These are phyloP conservation scores for Pseudopipra pipra DNA, from an alignment of 2,113 vertebrate genomes.

Conservation along the genomic window DNA sequence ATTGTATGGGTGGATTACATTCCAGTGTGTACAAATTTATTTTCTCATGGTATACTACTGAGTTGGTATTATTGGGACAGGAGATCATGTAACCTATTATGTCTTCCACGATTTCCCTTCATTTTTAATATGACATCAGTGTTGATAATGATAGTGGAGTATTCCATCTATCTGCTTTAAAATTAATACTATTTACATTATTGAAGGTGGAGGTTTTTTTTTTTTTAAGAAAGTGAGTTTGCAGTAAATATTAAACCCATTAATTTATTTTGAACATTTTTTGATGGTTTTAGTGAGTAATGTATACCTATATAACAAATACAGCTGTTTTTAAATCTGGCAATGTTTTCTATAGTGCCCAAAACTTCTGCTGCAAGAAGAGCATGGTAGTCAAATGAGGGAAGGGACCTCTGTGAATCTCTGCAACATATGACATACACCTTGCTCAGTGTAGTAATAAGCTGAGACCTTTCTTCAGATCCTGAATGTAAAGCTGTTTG, in stretches of 20 bases:
- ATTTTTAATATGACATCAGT: neutral
- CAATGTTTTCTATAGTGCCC: neutral
- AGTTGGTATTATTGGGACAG: neutral
- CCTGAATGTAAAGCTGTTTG: neutral
- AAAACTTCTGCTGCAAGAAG: neutral
- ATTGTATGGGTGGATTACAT: neutral
- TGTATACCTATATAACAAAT: neutral
- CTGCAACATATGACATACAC: accelerated
- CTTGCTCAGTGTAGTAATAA: neutral
- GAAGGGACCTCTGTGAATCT: neutral
- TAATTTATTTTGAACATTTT: neutral
- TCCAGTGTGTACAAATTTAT: neutral
- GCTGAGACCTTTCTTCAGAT: neutral
- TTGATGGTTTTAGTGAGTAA: neutral
- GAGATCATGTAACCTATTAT: neutral
- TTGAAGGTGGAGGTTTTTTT: accelerated
- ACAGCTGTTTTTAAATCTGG: neutral
- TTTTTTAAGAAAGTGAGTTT: neutral
- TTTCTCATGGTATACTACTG: neutral
- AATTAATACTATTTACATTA: neutral
- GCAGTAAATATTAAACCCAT: neutral
- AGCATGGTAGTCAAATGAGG: neutral
- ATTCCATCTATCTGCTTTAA: neutral
- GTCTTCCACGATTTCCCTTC: neutral
- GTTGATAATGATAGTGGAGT: neutral